Conservation (phyloP, 2,113 vertebrate species). For the Phyllopteryx taeniolatus region DNA sequence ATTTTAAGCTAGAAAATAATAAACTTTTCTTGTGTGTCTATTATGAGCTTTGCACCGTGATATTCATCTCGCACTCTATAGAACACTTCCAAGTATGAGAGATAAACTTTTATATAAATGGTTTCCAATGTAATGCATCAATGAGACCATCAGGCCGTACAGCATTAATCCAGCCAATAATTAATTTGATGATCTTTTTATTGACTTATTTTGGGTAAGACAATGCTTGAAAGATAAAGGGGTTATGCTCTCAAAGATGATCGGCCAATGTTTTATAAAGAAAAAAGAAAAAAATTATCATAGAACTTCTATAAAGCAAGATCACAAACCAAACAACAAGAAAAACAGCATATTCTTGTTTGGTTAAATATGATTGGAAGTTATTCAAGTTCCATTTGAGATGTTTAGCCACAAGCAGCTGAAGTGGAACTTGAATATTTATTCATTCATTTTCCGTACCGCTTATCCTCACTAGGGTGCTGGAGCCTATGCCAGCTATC, state of each 20-base stretch:
- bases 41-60: neutral
- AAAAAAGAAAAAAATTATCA: neutral
- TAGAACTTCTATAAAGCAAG: neutral
- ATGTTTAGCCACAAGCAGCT: neutral
- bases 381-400: neutral
- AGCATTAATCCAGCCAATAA: neutral
- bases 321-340: neutral
- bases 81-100: neutral
- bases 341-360: neutral
- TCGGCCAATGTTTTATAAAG: neutral
- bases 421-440: too few relatives aligned
- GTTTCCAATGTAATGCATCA: constrained; percentile 5
- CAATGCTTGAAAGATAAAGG: neutral
- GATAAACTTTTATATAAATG: neutral
- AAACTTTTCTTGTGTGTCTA: neutral
- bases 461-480: too few relatives aligned
- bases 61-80: neutral
- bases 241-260: neutral
- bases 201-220: neutral
- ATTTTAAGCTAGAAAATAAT: constrained; percentile 25
- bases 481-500: too few relatives aligned
- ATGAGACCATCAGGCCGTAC: neutral
- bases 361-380: neutral
- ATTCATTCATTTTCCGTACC: too few relatives aligned
- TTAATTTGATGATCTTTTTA: constrained; percentile 14